Evolutionary conservation across 2,113 vertebrate species (phyloP).

Genomic region (Cebidichthys violaceus): DNA sequence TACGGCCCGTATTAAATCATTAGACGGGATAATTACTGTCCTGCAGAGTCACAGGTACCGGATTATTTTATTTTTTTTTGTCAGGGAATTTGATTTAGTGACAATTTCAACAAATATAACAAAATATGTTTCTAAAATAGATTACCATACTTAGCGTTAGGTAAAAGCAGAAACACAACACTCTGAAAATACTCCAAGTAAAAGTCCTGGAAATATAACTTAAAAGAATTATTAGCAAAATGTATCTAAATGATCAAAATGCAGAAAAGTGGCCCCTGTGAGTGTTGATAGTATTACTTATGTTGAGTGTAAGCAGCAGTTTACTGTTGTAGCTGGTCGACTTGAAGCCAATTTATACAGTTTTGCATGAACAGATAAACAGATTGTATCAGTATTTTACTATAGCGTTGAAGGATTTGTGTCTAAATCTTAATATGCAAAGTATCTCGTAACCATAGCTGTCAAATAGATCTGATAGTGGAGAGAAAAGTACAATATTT

Average conservation of each 20-base stretch:
- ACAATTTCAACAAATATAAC: neutral
- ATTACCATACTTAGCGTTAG: neutral
- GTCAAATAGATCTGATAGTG: neutral
- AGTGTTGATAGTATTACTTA: neutral
- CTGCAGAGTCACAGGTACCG: no score
- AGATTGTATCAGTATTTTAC: neutral
- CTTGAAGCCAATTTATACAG: neutral
- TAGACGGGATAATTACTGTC: no score
- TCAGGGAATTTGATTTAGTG: neutral
- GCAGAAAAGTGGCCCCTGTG: neutral
- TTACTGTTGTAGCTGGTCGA: neutral
- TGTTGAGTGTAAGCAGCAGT: constrained; percentile 1
- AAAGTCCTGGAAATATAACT: neutral
- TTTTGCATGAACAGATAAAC: neutral
- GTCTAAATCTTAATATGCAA: neutral
- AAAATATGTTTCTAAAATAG: neutral
- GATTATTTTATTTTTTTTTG: neutral
- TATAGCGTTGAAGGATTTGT: neutral
- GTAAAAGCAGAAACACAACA: neutral
- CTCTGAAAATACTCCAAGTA: neutral
- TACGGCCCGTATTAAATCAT: no score
- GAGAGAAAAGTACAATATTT: neutral
- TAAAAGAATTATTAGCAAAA: neutral
- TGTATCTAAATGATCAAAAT: neutral
- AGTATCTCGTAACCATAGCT: neutral